Conservation (phyloP, 2,888 invertebrate species). For the Dryomyza anilis region DNA sequence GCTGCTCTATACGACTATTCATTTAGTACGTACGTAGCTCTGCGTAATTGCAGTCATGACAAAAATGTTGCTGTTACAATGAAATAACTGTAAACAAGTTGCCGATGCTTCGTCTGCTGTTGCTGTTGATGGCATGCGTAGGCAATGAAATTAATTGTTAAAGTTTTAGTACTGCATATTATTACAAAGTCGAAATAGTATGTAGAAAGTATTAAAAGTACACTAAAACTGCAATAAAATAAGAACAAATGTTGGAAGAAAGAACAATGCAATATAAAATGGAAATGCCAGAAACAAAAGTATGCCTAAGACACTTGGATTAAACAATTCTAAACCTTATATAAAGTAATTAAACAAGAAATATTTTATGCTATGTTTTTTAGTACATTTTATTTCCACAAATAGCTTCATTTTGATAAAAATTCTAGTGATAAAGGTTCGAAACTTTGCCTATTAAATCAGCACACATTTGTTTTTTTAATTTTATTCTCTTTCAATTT, state of each 20-base stretch:
- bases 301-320: too few relatives aligned
- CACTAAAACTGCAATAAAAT: background rate
- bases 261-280: too few relatives aligned
- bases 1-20: too few relatives aligned
- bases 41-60: background rate
- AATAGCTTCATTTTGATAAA: too few relatives aligned
- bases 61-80: constrained; percentile 2
- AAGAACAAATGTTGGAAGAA: background rate
- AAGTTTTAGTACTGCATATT: constrained; percentile 22
- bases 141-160: constrained; percentile 26
- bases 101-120: too few relatives aligned
- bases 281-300: too few relatives aligned
- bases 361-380: background rate
- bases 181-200: constrained; percentile 1
- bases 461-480: background rate
- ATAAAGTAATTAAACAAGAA: too few relatives aligned
- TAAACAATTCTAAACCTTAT: too few relatives aligned
- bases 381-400: background rate
- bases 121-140: constrained; percentile 13
- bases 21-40: too few relatives aligned
- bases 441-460: too few relatives aligned
- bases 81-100: constrained; percentile 17
- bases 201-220: background rate
- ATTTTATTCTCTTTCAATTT: background rate
- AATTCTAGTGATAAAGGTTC: too few relatives aligned